Percentiles rank a stretch among this genome's conserved stretches.
phyloP scores from a whole-genome alignment of 2,888 invertebrate species.

The Polylopha cassiicola region DNA sequence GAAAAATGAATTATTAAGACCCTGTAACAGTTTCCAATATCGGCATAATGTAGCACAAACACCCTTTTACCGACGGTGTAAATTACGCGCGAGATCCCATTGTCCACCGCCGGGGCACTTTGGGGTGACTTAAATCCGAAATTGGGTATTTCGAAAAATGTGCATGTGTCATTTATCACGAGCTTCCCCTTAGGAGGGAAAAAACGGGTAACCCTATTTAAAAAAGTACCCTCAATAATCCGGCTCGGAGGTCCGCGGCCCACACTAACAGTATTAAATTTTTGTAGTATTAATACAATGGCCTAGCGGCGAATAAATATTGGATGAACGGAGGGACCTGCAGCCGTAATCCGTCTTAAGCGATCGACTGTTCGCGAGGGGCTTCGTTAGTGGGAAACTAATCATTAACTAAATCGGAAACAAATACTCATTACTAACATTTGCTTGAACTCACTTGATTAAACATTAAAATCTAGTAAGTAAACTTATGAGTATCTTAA shows the following conservation, averaged over 20 bases:
- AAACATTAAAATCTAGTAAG: slow-evolving; percentile 13
- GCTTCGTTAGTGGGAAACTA: slow-evolving; percentile 21
- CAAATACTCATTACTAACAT: no score
- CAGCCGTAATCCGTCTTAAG: slow-evolving; percentile 65
- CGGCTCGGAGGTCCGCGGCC: slow-evolving; percentile 57
- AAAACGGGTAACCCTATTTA: slow-evolving; percentile 73
- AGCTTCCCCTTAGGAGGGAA: slow-evolving; percentile 61
- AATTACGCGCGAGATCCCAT: slow-evolving; percentile 59
- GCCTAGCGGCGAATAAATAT: slow-evolving; percentile 67
- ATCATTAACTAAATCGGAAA: slow-evolving; percentile 17
- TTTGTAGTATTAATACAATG: slow-evolving; percentile 70
- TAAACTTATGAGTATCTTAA: no score
- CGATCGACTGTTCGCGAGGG: slow-evolving; percentile 42
- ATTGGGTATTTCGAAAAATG: slow-evolving; percentile 79
- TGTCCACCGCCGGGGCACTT: slow-evolving; percentile 73
- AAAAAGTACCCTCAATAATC: slow-evolving; percentile 73
- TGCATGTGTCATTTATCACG: slow-evolving; percentile 79
- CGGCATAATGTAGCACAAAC: slow-evolving; percentile 43
- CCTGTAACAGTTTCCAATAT: slow-evolving; percentile 59
- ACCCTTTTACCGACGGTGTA: slow-evolving; percentile 58
- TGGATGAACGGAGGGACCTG: slow-evolving; percentile 57
- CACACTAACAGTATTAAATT: slow-evolving; percentile 74
- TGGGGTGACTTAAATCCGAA: slow-evolving; percentile 79
- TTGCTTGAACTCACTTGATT: no score
- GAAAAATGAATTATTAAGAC: slow-evolving; percentile 68